Conservation (phyloP, 2,797 vertebrate genomes). For the Anniella stebbinsi region DNA sequence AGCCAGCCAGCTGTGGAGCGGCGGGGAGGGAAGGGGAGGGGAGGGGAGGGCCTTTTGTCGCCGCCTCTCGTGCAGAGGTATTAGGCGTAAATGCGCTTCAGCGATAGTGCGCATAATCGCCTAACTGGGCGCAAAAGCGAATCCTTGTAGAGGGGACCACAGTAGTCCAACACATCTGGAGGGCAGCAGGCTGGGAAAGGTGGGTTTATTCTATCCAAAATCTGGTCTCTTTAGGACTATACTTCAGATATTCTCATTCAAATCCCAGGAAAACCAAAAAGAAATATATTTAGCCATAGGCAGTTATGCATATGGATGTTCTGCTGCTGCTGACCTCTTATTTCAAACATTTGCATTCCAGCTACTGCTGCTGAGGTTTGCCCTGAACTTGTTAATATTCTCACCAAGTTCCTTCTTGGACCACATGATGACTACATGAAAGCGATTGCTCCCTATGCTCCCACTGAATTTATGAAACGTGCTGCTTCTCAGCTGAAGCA, state of each 20-base stretch:
- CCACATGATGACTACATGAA: not conserved
- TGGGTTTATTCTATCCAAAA: not conserved
- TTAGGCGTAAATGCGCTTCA: too few species aligned
- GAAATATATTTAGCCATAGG: not conserved
- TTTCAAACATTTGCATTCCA: not conserved
- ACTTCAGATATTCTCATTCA: not conserved
- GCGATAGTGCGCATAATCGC: too few species aligned
- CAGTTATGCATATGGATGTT: not conserved
- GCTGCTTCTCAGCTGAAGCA: not conserved
- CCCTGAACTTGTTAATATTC: not conserved
- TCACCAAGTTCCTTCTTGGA: not conserved
- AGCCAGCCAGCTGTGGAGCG: too few species aligned
- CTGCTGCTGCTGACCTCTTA: not conserved
- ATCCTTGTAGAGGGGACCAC: too few species aligned
- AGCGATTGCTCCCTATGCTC: not conserved
- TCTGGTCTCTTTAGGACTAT: not conserved
- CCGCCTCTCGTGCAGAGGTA: too few species aligned
- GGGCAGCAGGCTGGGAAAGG: too few species aligned
- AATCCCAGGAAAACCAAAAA: not conserved
- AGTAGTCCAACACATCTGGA: too few species aligned
- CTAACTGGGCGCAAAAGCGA: too few species aligned
- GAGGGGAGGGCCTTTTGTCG: too few species aligned
- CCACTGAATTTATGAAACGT: not conserved
- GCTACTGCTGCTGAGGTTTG: not conserved
- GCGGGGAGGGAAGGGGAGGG: too few species aligned